Evolutionary conservation across 2,113 vertebrate species (phyloP).

Genomic region (Petroica traversi): DNA sequence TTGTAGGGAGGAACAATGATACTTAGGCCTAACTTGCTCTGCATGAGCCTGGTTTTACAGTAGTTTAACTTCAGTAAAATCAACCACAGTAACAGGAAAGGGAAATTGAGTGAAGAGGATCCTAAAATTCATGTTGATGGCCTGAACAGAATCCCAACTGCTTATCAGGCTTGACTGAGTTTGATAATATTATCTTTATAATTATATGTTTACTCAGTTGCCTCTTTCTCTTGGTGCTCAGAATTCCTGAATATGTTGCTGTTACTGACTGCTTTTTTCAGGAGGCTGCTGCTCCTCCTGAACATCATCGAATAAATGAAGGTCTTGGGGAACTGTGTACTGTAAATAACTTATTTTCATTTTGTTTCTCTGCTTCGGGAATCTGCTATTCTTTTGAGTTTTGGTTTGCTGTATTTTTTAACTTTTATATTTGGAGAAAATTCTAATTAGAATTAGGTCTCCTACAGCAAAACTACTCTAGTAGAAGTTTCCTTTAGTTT

Average conservation of each 20-base stretch:
- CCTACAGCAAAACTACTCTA: neutral
- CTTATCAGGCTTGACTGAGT: neutral
- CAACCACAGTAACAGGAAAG: neutral
- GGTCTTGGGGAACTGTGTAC: neutral
- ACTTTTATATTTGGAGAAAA: neutral
- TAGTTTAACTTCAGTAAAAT: conserved; percentile 31
- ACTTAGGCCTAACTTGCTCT: neutral
- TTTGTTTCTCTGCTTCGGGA: neutral
- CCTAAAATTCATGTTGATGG: neutral
- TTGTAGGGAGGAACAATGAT: neutral
- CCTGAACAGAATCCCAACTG: neutral
- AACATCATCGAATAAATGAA: neutral
- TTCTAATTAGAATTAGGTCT: neutral
- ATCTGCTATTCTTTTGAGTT: neutral
- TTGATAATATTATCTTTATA: conserved; percentile 18
- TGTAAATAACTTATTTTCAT: neutral
- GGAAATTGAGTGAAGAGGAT: neutral
- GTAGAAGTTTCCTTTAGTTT: neutral
- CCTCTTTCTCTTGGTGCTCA: neutral
- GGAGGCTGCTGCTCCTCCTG: neutral
- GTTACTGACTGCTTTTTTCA: neutral
- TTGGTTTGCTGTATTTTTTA: neutral
- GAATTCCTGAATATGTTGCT: neutral
- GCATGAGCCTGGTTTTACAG: conserved; percentile 12
- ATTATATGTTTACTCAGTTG: neutral